These are phyloP conservation scores for Eutrigla gurnardus DNA, from an alignment of 2,797 vertebrate species.

Conservation along the genomic window DNA sequence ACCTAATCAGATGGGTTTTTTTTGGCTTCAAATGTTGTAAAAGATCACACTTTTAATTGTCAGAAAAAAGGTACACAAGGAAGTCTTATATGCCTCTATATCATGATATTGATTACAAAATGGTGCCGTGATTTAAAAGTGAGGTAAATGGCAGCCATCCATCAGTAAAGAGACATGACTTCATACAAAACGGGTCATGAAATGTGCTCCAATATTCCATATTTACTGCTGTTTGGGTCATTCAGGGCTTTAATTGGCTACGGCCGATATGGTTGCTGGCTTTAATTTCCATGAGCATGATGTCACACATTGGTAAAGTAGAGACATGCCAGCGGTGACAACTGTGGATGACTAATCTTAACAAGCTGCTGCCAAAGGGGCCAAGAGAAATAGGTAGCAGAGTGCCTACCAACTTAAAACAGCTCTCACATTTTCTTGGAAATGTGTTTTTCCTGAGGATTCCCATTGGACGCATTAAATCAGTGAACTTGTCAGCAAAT, in stretches of 20 bases:
- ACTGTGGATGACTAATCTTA: conserved; percentile 60
- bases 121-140: background rate
- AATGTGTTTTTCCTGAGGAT: conserved; percentile 33
- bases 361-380: conserved; percentile 39
- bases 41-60: conserved; percentile 8
- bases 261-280: conserved; percentile 54
- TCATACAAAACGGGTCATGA: conserved; percentile 46
- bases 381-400: conserved; percentile 56
- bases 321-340: conserved; percentile 60
- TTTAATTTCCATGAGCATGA: conserved; percentile 69
- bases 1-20: conserved; percentile 15
- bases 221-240: conserved; percentile 64
- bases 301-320: conserved; percentile 61
- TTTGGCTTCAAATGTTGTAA: background rate
- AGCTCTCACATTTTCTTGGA: conserved; percentile 35
- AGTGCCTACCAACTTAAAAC: conserved; percentile 23
- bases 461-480: conserved; percentile 53
- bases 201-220: conserved; percentile 59
- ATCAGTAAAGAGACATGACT: conserved; percentile 59
- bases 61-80: conserved; percentile 4
- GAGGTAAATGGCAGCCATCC: conserved; percentile 49
- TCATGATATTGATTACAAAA: conserved; percentile 4
- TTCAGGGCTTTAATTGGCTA: conserved; percentile 48
- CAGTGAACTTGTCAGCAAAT: conserved; percentile 51
- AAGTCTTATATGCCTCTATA: conserved; percentile 2